phyloP scores from a whole-genome alignment of 1,140 invertebrate species.

The Rhopalosiphum padi region DNA sequence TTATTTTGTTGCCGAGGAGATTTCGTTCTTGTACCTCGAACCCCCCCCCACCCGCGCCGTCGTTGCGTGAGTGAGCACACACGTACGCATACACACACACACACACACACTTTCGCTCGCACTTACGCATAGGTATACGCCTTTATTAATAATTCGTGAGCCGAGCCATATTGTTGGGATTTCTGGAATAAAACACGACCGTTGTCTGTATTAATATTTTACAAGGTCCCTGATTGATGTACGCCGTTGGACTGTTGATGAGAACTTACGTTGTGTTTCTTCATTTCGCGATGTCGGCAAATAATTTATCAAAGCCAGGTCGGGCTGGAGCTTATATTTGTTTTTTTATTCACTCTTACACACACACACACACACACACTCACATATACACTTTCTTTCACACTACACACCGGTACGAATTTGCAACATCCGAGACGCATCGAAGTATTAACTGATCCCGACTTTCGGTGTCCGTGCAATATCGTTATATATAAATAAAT shows the following conservation, averaged over 20 bases:
- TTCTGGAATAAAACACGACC: conserved; percentile 36
- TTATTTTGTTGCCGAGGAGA: conserved; percentile 46
- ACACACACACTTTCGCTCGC: neutral
- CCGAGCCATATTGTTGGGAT: conserved; percentile 42
- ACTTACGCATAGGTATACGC: neutral
- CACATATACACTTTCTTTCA: neutral
- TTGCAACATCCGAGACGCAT: neutral
- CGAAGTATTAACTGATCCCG: conserved; percentile 3
- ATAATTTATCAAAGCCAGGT: conserved; percentile 45
- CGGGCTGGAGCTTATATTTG: neutral
- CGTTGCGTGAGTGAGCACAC: neutral
- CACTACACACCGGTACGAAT: no score
- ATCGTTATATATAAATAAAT: conserved; percentile 30
- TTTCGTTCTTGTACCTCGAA: neutral
- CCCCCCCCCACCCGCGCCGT: no score
- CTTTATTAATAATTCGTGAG: conserved; percentile 54
- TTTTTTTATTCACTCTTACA: neutral
- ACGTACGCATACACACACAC: neutral
- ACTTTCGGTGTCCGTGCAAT: neutral
- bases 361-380: neutral
- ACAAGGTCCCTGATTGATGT: conserved; percentile 50
- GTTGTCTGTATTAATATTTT: conserved; percentile 49
- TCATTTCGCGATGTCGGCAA: conserved; percentile 38
- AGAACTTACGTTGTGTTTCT: conserved; percentile 50
- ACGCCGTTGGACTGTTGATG: conserved; percentile 54